Percentiles rank a stretch among this genome's conserved stretches.
These are phyloP conservation scores for Scrobipalpa costella DNA, from an alignment of 2,888 invertebrate species.

Conservation along the genomic window DNA sequence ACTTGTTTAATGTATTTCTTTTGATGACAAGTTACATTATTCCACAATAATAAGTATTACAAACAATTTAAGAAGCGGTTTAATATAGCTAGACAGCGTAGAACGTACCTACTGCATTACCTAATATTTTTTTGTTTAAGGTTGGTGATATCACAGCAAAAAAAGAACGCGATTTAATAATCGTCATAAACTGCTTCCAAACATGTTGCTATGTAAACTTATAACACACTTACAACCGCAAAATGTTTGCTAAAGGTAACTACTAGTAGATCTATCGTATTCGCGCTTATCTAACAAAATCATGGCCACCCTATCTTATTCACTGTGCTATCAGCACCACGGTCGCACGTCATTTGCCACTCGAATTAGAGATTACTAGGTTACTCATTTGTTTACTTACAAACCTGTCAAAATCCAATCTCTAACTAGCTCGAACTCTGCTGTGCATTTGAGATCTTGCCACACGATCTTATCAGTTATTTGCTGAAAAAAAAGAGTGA, in stretches of 20 bases:
- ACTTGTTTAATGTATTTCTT: too few species aligned
- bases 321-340: constrained; percentile 20
- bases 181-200: background rate
- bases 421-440: background rate
- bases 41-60: too few species aligned
- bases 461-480: background rate
- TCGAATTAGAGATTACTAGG: constrained; percentile 21
- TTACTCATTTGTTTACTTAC: constrained; percentile 20
- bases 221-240: background rate
- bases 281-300: constrained; percentile 16
- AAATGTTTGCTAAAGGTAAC: constrained; percentile 17
- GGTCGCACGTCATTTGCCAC: constrained; percentile 18
- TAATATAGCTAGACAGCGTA: too few species aligned
- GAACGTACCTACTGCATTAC: too few species aligned
- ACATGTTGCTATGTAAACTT: background rate
- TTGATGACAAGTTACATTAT: too few species aligned
- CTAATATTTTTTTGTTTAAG: too few species aligned
- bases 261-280: constrained; percentile 25
- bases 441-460: background rate
- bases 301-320: constrained; percentile 25
- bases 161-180: background rate
- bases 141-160: background rate
- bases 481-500: constrained; percentile 24
- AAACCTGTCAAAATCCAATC: constrained; percentile 8
- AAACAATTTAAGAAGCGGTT: too few species aligned